phyloP scores from a whole-genome alignment of 2,113 vertebrate genomes.

The Odontophorus gujanensis region DNA sequence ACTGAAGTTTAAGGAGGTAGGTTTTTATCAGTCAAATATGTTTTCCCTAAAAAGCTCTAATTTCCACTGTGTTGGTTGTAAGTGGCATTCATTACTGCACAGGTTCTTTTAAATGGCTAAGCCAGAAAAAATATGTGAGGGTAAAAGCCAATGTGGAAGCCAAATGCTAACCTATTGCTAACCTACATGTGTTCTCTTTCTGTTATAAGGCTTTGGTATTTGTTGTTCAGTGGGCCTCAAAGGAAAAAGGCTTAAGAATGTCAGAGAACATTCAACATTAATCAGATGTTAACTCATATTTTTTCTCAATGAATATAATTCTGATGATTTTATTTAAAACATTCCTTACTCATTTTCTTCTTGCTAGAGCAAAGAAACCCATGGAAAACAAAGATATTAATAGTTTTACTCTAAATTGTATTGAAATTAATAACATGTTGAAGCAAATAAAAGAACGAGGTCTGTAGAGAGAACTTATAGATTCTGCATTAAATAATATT shows the following conservation, averaged over 20 bases:
- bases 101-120: neutral
- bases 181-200: neutral
- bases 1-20: constrained; percentile 74
- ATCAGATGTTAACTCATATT: constrained; percentile 17
- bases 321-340: neutral
- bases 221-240: neutral
- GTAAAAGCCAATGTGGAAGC: neutral
- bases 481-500: neutral
- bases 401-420: neutral
- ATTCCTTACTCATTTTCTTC: neutral
- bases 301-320: neutral
- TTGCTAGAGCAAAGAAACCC: neutral
- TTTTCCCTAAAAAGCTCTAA: constrained; percentile 76
- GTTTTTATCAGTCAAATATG: constrained; percentile 79
- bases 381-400: neutral
- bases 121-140: neutral
- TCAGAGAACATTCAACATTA: constrained; percentile 39
- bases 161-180: neutral
- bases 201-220: neutral
- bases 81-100: constrained; percentile 7
- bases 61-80: constrained; percentile 79
- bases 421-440: neutral
- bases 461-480: neutral
- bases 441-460: neutral
- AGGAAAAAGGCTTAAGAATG: neutral